Evolutionary conservation across 2,113 vertebrate genomes (phyloP).

Genomic region (Forbesichthys papilliferus): DNA sequence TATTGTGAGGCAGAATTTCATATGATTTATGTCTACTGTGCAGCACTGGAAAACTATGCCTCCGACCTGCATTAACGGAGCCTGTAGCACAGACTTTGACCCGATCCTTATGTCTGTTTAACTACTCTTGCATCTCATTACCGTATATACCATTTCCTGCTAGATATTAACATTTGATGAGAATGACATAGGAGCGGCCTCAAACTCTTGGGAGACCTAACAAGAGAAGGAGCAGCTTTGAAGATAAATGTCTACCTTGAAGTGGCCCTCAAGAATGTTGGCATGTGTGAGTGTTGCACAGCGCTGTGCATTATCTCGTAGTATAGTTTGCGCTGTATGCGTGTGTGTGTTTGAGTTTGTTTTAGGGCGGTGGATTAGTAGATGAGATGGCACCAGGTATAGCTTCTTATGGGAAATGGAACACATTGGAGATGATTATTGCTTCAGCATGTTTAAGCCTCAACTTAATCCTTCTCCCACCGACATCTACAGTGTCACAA

Average conservation of each 20-base stretch:
- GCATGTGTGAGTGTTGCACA: neutral
- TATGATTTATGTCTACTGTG: neutral
- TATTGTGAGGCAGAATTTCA: neutral
- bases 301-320: neutral
- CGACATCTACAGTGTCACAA: constrained; percentile 26
- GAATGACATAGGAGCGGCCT: constrained; percentile 18
- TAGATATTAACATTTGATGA: constrained; percentile 20
- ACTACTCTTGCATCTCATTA: neutral
- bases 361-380: constrained; percentile 26
- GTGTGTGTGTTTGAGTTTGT: constrained; percentile 7
- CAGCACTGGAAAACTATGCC: neutral
- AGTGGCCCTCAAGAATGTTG: constrained; percentile 3
- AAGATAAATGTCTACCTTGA: constrained; percentile 10
- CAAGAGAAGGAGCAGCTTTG: constrained; percentile 8
- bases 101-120: constrained; percentile 2
- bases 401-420: constrained; percentile 56
- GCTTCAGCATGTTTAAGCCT: constrained; percentile 54
- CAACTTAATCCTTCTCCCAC: constrained; percentile 42
- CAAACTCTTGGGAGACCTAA: constrained; percentile 1
- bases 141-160: neutral
- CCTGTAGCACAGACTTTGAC: constrained; percentile 15
- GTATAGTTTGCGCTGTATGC: neutral
- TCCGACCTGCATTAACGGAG: neutral
- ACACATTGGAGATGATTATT: constrained; percentile 55
- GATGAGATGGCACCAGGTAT: constrained; percentile 53